Percentiles rank a stretch among this genome's conserved stretches.
Evolutionary conservation across 2,113 vertebrate species (phyloP).

Genomic region (Sylvicapra grimmia): DNA sequence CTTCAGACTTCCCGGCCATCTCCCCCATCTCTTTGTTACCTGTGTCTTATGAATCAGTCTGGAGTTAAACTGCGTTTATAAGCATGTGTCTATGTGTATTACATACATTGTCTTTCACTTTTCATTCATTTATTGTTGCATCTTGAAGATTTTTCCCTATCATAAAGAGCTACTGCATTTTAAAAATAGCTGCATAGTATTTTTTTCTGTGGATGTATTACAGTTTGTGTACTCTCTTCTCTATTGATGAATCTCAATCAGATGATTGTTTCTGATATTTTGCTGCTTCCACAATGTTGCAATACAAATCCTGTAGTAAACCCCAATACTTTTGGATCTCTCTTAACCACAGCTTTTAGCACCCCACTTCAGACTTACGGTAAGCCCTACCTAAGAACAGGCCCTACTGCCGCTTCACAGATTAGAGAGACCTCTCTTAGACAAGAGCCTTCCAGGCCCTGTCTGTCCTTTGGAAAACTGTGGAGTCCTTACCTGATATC

Average conservation of each 20-base stretch:
- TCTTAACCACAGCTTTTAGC: neutral
- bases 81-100: neutral
- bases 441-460: neutral
- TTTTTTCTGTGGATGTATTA: conserved; percentile 32
- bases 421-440: neutral
- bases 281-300: neutral
- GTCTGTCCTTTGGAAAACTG: neutral
- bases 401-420: neutral
- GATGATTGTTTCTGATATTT: conserved; percentile 17
- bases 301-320: neutral
- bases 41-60: neutral
- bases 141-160: neutral
- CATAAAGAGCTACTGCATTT: neutral
- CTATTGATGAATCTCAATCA: neutral
- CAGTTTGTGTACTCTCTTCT: neutral
- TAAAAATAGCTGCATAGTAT: neutral
- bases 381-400: neutral
- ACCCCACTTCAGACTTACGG: neutral
- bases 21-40: neutral
- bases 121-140: neutral
- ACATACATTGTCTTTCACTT: neutral
- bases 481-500: neutral
- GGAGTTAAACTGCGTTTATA: neutral
- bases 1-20: neutral
- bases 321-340: neutral